Evolutionary conservation across 1,140 invertebrate genomes (phyloP).

Genomic region (Panulirus ornatus): DNA sequence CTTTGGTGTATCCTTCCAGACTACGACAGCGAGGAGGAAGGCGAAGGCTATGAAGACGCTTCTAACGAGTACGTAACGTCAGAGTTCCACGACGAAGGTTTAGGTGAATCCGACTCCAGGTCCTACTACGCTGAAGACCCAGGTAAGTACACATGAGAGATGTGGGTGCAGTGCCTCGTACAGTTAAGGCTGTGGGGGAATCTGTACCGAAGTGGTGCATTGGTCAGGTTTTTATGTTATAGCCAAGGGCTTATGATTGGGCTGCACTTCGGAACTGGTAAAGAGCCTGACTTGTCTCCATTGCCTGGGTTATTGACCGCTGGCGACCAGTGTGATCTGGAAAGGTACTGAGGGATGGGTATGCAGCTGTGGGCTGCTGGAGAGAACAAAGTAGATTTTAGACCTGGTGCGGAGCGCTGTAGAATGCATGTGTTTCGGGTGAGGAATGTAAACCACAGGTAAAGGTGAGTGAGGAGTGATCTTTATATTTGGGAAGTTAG

Average conservation of each 20-base stretch:
- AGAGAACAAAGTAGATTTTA: too few relatives aligned
- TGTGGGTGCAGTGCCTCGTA: not conserved
- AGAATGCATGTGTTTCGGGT: too few relatives aligned
- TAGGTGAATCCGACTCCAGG: conserved; percentile 72
- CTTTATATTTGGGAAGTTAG: too few relatives aligned
- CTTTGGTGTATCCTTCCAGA: conserved; percentile 30
- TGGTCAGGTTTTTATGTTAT: not conserved
- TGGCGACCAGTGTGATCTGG: too few relatives aligned
- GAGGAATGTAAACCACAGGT: too few relatives aligned
- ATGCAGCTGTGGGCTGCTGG: too few relatives aligned
- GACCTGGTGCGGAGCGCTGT: too few relatives aligned
- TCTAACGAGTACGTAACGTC: conserved; percentile 61
- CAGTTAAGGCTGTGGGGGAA: not conserved
- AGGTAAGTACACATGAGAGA: conserved; percentile 50
- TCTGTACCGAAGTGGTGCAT: not conserved
- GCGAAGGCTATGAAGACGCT: conserved; percentile 54
- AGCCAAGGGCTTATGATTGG: not conserved
- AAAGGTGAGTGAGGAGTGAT: too few relatives aligned
- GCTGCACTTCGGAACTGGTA: not conserved
- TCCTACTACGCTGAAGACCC: conserved; percentile 74
- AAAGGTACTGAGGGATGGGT: too few relatives aligned
- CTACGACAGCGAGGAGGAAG: conserved; percentile 70
- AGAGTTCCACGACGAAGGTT: conserved; percentile 73
- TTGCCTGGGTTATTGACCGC: too few relatives aligned
- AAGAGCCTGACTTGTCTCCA: too few relatives aligned